Evolutionary conservation across 2,797 vertebrate species (phyloP), one percentile per base, ranked within the genome.

Genomic region (Erethizon dorsatum): DNA sequence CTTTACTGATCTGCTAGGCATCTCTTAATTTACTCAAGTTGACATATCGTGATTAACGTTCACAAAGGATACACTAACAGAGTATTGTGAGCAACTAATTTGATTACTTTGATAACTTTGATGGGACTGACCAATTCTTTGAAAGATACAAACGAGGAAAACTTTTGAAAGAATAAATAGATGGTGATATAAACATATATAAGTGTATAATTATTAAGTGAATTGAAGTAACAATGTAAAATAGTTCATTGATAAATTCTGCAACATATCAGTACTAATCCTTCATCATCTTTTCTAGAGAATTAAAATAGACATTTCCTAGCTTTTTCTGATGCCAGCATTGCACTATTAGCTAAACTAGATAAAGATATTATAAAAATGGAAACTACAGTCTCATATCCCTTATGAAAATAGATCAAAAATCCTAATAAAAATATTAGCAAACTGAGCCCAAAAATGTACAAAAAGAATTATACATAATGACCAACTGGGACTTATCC

Each of bases 381-480:
- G 6, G 11, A 96, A 86, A 63, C 37, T 83, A 47, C 3, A 84
- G 83, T 50, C 6, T 5, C 92, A 79, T 88, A 82, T 84, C 77
- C 83, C 77, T 79, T 92, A 86, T 61, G 41, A 91, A 59, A 28
- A 80, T 41, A 80, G n/a, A 77, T 87, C 18, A 52, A 93, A 91
- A 96, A 83, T 87, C 3, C 57, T 90, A 90, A 95, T 79, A 6
- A 93, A 96, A 91, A 90, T 83, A 93, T 93, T 80, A 91, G 73
- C 15, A 69, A 93, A 75, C 33, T 75, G 75, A 96, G 83, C 59
- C 20, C 71, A 96, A 87, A 63, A 96, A 69, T 87, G 6, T 65
- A 91, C 37, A 69, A 91, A 92, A 91, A 82, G 4, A 82, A 69
- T 95, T 91, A 83, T 47, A 93, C 28, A 95, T 91, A 93, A 84